A percentile compares a stretch with the other conserved stretches of the same genome.
Evolutionary conservation across 2,888 invertebrate genomes (phyloP).

Genomic region (Nysson spinosus): DNA sequence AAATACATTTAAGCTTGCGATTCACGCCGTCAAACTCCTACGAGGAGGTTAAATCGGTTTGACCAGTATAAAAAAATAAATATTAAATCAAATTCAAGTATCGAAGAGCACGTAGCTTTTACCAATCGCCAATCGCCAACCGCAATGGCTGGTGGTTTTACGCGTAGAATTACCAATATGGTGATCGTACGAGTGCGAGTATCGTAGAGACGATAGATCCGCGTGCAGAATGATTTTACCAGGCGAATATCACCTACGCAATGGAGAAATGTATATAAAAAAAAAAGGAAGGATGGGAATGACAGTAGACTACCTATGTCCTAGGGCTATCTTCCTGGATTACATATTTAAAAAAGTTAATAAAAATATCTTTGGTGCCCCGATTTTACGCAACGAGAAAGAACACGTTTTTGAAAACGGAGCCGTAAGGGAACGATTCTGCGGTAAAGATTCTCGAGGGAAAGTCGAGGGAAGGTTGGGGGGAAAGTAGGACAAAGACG

Average conservation of each 20-base stretch:
- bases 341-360: constrained; percentile 53
- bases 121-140: constrained; percentile 32
- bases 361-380: constrained; percentile 74
- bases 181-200: too few relatives aligned
- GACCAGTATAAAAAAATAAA: constrained; percentile 49
- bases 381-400: constrained; percentile 62
- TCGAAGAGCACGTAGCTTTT: constrained; percentile 28
- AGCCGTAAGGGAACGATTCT: constrained; percentile 46
- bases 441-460: constrained; percentile 42
- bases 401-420: constrained; percentile 34
- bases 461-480: too few relatives aligned
- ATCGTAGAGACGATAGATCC: too few relatives aligned
- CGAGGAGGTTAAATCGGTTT: too few relatives aligned
- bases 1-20: constrained; percentile 41
- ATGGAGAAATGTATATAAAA: constrained; percentile 37
- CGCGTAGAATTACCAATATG: too few relatives aligned
- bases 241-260: constrained; percentile 12
- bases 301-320: constrained; percentile 26
- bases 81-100: constrained; percentile 32
- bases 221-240: not conserved
- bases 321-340: constrained; percentile 36
- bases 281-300: constrained; percentile 33
- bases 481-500: constrained; percentile 35
- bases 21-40: too few relatives aligned
- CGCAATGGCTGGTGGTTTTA: constrained; percentile 32